phyloP scores from a whole-genome alignment of 2,797 vertebrate species.

The Falco columbarius region DNA sequence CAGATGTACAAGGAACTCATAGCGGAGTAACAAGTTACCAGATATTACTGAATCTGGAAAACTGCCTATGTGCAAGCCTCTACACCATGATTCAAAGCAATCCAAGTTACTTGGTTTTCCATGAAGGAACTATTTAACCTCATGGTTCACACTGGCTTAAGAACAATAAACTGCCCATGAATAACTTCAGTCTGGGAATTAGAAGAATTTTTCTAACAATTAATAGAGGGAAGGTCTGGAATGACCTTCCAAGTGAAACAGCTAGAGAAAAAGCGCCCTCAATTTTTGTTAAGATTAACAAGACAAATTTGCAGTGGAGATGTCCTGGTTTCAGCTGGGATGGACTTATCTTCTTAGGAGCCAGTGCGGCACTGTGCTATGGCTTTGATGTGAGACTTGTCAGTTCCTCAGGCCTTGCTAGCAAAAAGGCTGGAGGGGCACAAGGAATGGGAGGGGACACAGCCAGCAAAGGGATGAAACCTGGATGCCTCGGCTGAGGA shows the following conservation, averaged over 20 bases:
- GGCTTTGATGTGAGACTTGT: no score
- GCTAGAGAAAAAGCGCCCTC: constrained; percentile 6
- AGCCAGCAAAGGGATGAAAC: neutral
- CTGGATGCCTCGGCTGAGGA: neutral
- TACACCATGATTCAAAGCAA: neutral
- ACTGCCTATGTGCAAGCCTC: neutral
- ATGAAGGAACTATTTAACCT: constrained; percentile 11
- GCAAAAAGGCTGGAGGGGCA: no score
- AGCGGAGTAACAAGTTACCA: neutral
- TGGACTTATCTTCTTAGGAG: no score
- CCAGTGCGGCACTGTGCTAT: no score
- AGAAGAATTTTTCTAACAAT: constrained; percentile 36
- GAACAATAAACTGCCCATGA: constrained; percentile 10
- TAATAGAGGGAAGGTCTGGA: constrained; percentile 2
- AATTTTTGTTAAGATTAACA: neutral
- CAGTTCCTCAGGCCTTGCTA: no score
- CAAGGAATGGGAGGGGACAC: no score
- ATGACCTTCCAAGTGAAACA: constrained; percentile 21
- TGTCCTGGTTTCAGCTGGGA: no score
- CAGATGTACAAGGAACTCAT: neutral
- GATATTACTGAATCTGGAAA: neutral
- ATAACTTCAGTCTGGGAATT: constrained; percentile 42
- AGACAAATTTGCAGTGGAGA: neutral
- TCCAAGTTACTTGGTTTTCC: neutral
- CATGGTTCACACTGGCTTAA: neutral